Percentiles rank a stretch among this genome's conserved stretches.
phyloP scores from a whole-genome alignment of 2,797 vertebrate species.

The Bothrops alternatus region DNA sequence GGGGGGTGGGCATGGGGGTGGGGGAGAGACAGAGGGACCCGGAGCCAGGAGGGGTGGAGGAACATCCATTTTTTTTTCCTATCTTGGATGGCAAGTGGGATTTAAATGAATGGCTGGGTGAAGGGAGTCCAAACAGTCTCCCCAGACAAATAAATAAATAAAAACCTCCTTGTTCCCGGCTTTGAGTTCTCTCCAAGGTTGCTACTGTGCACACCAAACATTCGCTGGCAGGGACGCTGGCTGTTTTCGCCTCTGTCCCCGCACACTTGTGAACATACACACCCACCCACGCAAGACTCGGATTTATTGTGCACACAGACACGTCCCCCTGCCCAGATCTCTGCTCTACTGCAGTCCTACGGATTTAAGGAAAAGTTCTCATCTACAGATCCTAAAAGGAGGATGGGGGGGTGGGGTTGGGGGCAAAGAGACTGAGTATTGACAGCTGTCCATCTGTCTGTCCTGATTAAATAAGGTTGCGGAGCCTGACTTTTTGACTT shows the following conservation, averaged over 20 bases:
- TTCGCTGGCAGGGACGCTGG: too few species aligned
- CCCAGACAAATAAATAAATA: too few species aligned
- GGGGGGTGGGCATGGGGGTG: too few species aligned
- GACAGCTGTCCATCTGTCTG: too few species aligned
- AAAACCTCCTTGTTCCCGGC: background rate
- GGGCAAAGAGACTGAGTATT: too few species aligned
- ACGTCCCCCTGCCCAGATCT: background rate
- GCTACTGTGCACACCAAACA: background rate
- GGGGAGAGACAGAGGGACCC: background rate
- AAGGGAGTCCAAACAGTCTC: background rate
- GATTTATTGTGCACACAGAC: background rate
- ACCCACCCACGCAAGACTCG: background rate
- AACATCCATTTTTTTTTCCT: accelerated
- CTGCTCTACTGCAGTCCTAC: background rate
- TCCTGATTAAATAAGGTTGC: background rate
- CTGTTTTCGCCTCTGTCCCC: background rate
- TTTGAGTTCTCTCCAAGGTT: background rate
- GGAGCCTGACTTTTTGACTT: conserved; percentile 1
- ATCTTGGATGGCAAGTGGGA: background rate
- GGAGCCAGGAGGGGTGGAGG: too few species aligned
- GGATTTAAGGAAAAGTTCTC: background rate
- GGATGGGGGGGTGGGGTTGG: accelerated
- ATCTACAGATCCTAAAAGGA: background rate
- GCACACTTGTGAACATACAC: background rate
- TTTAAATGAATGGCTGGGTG: background rate